Conservation (phyloP, 2,113 vertebrate species). For the Hippocampus abdominalis region DNA sequence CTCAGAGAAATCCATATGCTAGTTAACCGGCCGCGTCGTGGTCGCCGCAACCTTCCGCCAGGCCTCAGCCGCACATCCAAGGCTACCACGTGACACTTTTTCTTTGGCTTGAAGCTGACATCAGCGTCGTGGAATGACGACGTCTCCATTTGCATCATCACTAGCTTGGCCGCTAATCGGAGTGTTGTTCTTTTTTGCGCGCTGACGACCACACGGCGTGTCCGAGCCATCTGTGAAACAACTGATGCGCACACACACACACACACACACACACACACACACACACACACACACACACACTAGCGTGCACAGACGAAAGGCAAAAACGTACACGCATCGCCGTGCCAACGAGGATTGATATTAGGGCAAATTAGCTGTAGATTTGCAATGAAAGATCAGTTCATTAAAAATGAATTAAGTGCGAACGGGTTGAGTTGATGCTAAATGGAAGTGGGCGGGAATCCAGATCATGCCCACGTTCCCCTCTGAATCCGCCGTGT, state of each 20-base stretch:
- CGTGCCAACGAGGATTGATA: conserved; percentile 44
- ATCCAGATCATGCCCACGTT: conserved; percentile 37
- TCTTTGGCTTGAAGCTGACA: background rate
- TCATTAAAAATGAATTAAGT: conserved; percentile 70
- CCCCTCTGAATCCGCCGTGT: background rate
- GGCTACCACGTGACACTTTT: background rate
- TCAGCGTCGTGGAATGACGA: background rate
- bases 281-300: conserved; percentile 15
- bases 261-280: background rate
- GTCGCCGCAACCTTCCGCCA: background rate
- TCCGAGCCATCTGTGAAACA: conserved; percentile 58
- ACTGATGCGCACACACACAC: conserved; percentile 19
- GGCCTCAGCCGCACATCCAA: background rate
- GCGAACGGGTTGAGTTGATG: conserved; percentile 59
- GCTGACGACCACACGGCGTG: conserved; percentile 54
- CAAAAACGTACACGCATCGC: conserved; percentile 18
- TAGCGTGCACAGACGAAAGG: background rate
- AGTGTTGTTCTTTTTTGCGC: background rate
- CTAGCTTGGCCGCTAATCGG: conserved; percentile 41
- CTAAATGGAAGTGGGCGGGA: conserved; percentile 49
- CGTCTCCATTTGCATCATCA: conserved; percentile 37
- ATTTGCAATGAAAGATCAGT: conserved; percentile 66
- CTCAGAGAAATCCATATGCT: background rate
- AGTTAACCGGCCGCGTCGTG: background rate
- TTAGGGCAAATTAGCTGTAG: conserved; percentile 55